Evolutionary conservation across 1,140 invertebrate genomes (phyloP).

Genomic region (Elysia chlorotica): DNA sequence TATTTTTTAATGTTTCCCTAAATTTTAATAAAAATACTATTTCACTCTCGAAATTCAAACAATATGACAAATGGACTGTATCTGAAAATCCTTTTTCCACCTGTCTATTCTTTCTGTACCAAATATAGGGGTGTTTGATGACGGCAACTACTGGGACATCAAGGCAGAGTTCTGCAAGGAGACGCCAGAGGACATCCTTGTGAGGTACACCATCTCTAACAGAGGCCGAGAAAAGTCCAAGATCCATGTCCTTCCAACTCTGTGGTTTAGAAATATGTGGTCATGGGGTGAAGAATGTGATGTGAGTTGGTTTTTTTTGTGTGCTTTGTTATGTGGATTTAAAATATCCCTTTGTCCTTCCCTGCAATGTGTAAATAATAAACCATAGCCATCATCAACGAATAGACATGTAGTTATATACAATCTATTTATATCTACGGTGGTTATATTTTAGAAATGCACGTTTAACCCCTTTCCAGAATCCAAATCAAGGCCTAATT

Average conservation of each 20-base stretch:
- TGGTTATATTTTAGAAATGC: not conserved
- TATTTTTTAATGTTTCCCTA: too few relatives aligned
- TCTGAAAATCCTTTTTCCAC: too few relatives aligned
- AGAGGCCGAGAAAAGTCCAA: conserved; percentile 43
- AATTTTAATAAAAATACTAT: too few relatives aligned
- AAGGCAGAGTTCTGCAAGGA: conserved; percentile 59
- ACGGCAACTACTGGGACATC: conserved; percentile 61
- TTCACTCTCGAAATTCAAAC: too few relatives aligned
- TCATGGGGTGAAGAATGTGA: conserved; percentile 55
- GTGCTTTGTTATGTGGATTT: not conserved
- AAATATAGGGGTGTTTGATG: conserved; percentile 58
- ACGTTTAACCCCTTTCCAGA: not conserved
- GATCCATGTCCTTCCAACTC: conserved; percentile 57
- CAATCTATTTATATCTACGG: too few relatives aligned
- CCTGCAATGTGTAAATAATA: not conserved
- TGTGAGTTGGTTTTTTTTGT: conserved; percentile 31
- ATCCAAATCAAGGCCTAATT: not conserved
- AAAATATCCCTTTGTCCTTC: not conserved
- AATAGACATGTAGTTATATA: not conserved
- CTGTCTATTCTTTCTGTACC: too few relatives aligned
- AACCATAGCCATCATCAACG: not conserved
- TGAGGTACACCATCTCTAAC: conserved; percentile 56
- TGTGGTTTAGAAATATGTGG: conserved; percentile 63
- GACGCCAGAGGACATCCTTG: conserved; percentile 55
- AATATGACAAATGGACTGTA: too few relatives aligned